phyloP scores from a whole-genome alignment of 2,113 vertebrate genomes.

The Rhombomys opimus region DNA sequence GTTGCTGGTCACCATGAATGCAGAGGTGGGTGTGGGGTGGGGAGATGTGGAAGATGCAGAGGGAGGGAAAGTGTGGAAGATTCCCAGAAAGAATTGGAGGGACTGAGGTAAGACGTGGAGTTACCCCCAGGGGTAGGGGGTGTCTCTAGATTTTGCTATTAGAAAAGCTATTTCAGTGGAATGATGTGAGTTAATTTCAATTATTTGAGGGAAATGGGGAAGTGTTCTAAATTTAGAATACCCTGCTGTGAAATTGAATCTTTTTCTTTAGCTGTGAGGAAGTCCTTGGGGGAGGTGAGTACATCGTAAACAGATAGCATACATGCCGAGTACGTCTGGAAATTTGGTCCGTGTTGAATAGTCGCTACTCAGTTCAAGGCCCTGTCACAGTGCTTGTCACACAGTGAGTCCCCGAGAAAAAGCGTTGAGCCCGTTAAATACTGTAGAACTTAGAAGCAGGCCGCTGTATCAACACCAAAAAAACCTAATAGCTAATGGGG shows the following conservation, averaged over 20 bases:
- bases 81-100: neutral
- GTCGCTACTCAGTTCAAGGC: neutral
- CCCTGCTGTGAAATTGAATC: neutral
- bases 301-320: neutral
- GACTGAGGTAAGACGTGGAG: neutral
- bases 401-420: neutral
- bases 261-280: constrained; percentile 3
- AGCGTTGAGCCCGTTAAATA: neutral
- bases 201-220: constrained; percentile 30
- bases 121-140: neutral
- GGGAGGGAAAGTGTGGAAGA: no score
- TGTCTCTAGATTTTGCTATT: constrained; percentile 6
- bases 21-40: neutral
- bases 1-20: neutral
- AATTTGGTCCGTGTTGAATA: neutral
- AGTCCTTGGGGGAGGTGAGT: neutral
- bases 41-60: no score
- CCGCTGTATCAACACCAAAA: neutral
- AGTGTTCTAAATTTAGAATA: neutral
- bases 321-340: neutral
- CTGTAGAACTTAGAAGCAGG: neutral
- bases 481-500: neutral
- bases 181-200: neutral
- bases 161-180: neutral
- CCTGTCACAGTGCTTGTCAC: neutral